Evolutionary conservation across 1,140 invertebrate genomes (phyloP), one percentile per base, ranked within the genome.

Genomic region (Oreohelix idahoensis): DNA sequence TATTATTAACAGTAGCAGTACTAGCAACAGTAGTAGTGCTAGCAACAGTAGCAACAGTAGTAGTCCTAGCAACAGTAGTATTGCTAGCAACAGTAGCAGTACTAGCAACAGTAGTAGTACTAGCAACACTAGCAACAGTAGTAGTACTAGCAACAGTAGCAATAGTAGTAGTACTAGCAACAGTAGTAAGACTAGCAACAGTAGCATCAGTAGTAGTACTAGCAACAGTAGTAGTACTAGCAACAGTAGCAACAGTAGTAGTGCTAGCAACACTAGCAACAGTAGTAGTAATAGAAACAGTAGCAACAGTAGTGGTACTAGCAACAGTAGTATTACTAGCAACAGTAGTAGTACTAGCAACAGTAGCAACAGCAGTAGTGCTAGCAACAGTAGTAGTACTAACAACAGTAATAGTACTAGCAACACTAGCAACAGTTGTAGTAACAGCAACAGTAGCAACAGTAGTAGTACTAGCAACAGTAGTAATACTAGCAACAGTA

Each of bases 401-500:
- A 74, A n/a, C 39, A 74, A 23, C n/a, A 74, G 38, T 74, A 45
- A 20, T 29, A 45, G 38, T 74, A 74, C 1, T 42, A 74, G 38
- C 26, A 74, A 20, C 39, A 74, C 5, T 23, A 42, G 71, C 39
- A 39, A 36, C n/a, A 74, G 71, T 74, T 39, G 71, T 42, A 74
- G 38, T 74, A 39, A 20, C n/a, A 74, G 38, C 39, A 74, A 36
- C 39, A 74, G 36, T 74, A 74, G 10, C 39, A 74, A 26, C n/a
- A 74, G 11, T 74, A 42, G 38, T 39, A 74, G 71, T 74, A 74
- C 36, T 42, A 74, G 35, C 39, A 74, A 26, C 29, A 74, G 35
- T 74, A 74, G 38, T 39, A 74, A 26, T 74, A 74, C 36, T 74
- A 74, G 71, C n/a, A 66, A 5, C 20, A 66, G 53, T 58, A 45